Conservation (phyloP, 2,888 invertebrate genomes). For the Bellardia pandia region DNA sequence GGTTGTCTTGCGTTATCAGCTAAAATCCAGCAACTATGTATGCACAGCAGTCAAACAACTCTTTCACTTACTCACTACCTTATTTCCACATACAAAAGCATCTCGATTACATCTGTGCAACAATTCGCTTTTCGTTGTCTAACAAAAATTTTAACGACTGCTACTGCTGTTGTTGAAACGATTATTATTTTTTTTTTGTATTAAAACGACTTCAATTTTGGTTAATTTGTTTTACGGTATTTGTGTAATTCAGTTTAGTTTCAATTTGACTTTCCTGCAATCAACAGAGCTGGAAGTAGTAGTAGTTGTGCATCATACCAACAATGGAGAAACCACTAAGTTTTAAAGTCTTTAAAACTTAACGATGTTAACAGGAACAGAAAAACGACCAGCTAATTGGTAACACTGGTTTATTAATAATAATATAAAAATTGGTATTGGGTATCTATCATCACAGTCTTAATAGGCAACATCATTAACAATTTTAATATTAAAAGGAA, state of each 20-base stretch:
- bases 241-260: constrained; percentile 58
- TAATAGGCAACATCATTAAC: constrained; percentile 9
- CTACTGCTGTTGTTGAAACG: constrained; percentile 45
- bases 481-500: not conserved
- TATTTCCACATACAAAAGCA: constrained; percentile 51
- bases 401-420: constrained; percentile 10
- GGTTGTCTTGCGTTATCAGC: constrained; percentile 60
- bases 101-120: constrained; percentile 77
- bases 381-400: constrained; percentile 19
- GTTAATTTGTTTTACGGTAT: constrained; percentile 62
- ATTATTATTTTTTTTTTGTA: not conserved
- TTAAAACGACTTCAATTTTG: constrained; percentile 37
- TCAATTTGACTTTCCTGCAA: constrained; percentile 63
- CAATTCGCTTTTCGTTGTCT: constrained; percentile 65
- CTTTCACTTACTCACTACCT: constrained; percentile 70
- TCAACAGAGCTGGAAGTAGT: constrained; percentile 42
- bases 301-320: not conserved
- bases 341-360: constrained; percentile 10
- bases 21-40: constrained; percentile 22
- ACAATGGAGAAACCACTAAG: constrained; percentile 11
- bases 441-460: not conserved
- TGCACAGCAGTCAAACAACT: constrained; percentile 75
- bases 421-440: not conserved
- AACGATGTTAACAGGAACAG: constrained; percentile 32
- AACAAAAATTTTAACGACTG: constrained; percentile 41